A percentile compares a stretch with the other conserved stretches of the same genome.
These are phyloP conservation scores for Sinocyclocheilus maitianheensis DNA, from an alignment of 2,113 vertebrate genomes.

Conservation along the genomic window DNA sequence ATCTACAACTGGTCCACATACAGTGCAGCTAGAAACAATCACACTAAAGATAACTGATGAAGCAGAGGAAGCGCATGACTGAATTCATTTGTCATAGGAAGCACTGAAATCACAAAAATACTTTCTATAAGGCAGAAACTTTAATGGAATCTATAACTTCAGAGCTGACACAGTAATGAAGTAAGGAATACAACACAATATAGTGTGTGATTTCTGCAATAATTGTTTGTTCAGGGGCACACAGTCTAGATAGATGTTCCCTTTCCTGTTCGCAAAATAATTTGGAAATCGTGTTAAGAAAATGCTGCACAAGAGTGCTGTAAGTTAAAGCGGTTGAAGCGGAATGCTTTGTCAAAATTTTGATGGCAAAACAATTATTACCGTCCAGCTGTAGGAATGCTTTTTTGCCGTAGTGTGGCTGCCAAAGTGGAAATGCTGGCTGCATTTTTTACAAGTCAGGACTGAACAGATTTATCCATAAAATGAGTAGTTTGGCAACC, in stretches of 20 bases:
- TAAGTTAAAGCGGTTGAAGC: neutral
- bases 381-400: slow-evolving; percentile 29
- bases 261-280: slow-evolving; percentile 14
- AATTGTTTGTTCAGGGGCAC: slow-evolving; percentile 23
- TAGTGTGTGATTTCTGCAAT: neutral
- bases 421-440: slow-evolving; percentile 13
- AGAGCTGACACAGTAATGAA: neutral
- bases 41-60: slow-evolving; percentile 31
- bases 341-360: slow-evolving; percentile 2
- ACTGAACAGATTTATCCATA: slow-evolving; percentile 33
- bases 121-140: slow-evolving; percentile 2
- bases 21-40: too few relatives aligned
- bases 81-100: neutral
- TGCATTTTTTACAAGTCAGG: slow-evolving; percentile 12
- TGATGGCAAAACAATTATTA: slow-evolving; percentile 36
- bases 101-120: neutral
- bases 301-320: neutral
- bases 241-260: slow-evolving; percentile 28
- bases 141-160: neutral
- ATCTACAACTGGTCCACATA: too few relatives aligned
- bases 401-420: neutral
- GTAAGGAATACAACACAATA: neutral
- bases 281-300: neutral
- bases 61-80: neutral
- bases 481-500: slow-evolving; percentile 49